Base-by-base conservation (phyloP, 2,797 vertebrate species). In the Trematomus bernacchii region DNA sequence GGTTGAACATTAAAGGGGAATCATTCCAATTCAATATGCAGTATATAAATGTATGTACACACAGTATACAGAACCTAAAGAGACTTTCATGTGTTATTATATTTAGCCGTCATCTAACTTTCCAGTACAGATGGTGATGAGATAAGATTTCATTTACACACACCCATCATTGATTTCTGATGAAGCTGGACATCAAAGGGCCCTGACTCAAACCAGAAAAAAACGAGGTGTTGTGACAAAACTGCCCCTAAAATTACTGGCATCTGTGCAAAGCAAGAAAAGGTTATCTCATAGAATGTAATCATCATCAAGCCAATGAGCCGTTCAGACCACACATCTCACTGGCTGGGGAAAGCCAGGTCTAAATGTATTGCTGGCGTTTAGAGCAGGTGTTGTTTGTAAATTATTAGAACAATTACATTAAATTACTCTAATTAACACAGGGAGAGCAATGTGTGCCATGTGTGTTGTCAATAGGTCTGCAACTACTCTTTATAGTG, bases 271-370 rank as follows among this genome's bases (percentile, higher is more conserved):
- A 84, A 75, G 76, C 46, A 73, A 61, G 79, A 67, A 84, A 80
- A 83, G 76, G 77, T 85, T 57, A 85, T 86, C 54, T 79, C 62
- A 40, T 71, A 85, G 80, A 86, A 68, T 75, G 43, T 70, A 77
- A 89, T 85, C 79, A 77, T 85, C 80, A 78, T 86, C 75, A 87
- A 87, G 82, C 67, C 80, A 88, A 88, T 87, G 89, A 87, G 87
- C 61, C 66, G 37, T 58, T 66, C 48, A 53, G 50, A 53, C 71
- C 63, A 48, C 76, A 75, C 50, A 59, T 77, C 55, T 81, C 51
- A 47, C 69, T 19, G 62, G 57, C 52, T 10, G 48, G 46, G 13
- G 69, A 64, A 59, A 43, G 61, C 27, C 33, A n/a, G 62, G 48
- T 69, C n/a, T 10, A 76, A 80, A 62, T 55, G 57, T 63, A 65